These are phyloP conservation scores for Semibalanus balanoides DNA, from an alignment of 1,140 invertebrate genomes.

Conservation along the genomic window DNA sequence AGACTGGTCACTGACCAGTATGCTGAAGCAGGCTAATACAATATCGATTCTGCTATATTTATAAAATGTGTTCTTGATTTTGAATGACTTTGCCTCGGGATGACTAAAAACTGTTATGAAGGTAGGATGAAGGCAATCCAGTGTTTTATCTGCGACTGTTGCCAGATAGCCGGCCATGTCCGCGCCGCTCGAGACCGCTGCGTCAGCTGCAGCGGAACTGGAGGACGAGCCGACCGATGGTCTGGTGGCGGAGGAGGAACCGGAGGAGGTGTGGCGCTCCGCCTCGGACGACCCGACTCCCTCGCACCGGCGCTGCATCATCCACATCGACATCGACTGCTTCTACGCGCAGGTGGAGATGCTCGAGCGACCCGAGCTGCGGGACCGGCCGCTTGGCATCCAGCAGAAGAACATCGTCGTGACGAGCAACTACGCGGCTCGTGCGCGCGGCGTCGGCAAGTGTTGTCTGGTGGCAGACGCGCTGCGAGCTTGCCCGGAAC, in stretches of 20 bases:
- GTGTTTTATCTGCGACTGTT: too few species aligned
- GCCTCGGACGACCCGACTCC: background rate
- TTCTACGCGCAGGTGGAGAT: constrained; percentile 74
- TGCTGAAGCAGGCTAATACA: too few species aligned
- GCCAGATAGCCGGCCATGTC: too few species aligned
- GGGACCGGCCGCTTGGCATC: constrained; percentile 50
- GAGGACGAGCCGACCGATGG: too few species aligned
- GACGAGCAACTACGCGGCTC: constrained; percentile 61
- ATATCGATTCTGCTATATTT: too few species aligned
- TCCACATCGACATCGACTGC: constrained; percentile 62
- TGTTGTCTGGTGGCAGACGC: constrained; percentile 55
- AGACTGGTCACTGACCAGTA: too few species aligned
- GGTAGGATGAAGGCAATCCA: too few species aligned
- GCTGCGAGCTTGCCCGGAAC: constrained; percentile 44
- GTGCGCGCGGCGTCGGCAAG: constrained; percentile 52
- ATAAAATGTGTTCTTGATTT: too few species aligned
- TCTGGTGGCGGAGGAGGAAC: background rate
- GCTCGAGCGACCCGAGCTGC: constrained; percentile 46
- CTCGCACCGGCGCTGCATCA: constrained; percentile 37
- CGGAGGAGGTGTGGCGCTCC: background rate
- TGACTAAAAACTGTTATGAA: too few species aligned
- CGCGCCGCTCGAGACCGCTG: too few species aligned
- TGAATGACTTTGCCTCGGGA: too few species aligned
- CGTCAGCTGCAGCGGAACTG: too few species aligned
- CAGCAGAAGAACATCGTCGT: constrained; percentile 65